These are phyloP conservation scores for Petrocephalus zakoni DNA, from an alignment of 2,113 vertebrate genomes.

Conservation along the genomic window DNA sequence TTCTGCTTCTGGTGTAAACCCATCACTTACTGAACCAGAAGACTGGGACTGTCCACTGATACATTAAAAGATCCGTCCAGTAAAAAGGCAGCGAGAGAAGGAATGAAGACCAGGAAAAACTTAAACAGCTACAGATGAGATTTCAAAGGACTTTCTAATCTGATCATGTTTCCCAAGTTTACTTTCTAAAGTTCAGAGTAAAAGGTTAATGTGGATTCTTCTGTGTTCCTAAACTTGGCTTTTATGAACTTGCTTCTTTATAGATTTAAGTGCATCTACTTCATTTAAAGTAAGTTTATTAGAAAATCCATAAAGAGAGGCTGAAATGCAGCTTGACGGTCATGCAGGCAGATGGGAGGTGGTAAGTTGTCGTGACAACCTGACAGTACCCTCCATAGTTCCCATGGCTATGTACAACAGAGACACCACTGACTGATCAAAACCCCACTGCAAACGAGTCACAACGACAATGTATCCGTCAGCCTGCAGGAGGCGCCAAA, in stretches of 20 bases:
- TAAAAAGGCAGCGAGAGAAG: neutral
- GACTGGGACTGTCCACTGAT: neutral
- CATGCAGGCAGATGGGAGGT: neutral
- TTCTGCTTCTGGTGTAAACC: neutral
- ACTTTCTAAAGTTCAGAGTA: neutral
- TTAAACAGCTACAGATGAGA: slow-evolving; percentile 1
- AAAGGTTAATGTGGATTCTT: neutral
- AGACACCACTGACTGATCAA: neutral
- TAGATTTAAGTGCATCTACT: neutral
- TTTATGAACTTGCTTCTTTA: neutral
- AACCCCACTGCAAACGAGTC: neutral
- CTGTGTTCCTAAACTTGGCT: neutral
- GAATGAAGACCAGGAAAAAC: neutral
- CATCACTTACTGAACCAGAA: neutral
- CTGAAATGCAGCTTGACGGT: neutral
- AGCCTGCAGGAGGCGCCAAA: neutral
- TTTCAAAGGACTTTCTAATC: neutral
- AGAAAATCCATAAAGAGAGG: neutral
- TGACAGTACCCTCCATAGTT: neutral
- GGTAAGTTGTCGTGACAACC: neutral
- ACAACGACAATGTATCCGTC: neutral
- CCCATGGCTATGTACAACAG: neutral
- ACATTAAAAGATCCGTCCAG: neutral
- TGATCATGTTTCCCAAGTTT: neutral
- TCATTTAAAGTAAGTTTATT: neutral